phyloP scores from a whole-genome alignment of 2,797 vertebrate genomes.

The Sebastes umbrosus region DNA sequence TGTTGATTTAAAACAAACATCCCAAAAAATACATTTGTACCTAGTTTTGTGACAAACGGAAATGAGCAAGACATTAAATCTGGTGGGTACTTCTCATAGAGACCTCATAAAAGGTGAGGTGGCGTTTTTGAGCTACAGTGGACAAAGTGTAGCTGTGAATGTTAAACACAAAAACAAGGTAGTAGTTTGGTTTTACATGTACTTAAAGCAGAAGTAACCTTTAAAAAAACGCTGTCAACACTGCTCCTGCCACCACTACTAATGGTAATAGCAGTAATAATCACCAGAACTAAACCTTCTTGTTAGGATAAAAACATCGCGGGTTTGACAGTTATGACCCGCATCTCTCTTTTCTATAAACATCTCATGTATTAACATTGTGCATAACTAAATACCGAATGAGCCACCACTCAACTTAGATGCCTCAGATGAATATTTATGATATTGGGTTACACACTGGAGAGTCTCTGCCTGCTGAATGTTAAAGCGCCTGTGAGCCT shows the following conservation, averaged over 20 bases:
- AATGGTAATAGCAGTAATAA: background rate
- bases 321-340: slow-evolving; percentile 18
- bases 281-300: background rate
- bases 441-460: slow-evolving; percentile 20
- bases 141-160: background rate
- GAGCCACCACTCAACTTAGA: slow-evolving; percentile 41
- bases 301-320: slow-evolving; percentile 26
- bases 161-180: background rate
- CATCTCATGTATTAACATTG: slow-evolving; percentile 28
- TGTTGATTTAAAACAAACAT: background rate
- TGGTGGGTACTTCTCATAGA: background rate
- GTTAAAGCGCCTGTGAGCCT: slow-evolving; percentile 37
- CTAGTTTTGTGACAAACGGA: background rate
- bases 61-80: background rate
- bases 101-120: background rate
- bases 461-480: slow-evolving; percentile 40
- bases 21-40: background rate
- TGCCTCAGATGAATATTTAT: slow-evolving; percentile 63
- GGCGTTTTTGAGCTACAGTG: background rate
- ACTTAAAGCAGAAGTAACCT: slow-evolving; percentile 10
- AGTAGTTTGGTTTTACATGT: background rate
- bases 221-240: background rate
- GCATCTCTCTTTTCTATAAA: slow-evolving; percentile 31
- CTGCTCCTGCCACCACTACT: background rate
- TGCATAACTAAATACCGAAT: slow-evolving; percentile 47